Percentiles rank a stretch among this genome's conserved stretches.
These are phyloP conservation scores for Orthosia incerta DNA, from an alignment of 2,888 invertebrate species.

Conservation along the genomic window DNA sequence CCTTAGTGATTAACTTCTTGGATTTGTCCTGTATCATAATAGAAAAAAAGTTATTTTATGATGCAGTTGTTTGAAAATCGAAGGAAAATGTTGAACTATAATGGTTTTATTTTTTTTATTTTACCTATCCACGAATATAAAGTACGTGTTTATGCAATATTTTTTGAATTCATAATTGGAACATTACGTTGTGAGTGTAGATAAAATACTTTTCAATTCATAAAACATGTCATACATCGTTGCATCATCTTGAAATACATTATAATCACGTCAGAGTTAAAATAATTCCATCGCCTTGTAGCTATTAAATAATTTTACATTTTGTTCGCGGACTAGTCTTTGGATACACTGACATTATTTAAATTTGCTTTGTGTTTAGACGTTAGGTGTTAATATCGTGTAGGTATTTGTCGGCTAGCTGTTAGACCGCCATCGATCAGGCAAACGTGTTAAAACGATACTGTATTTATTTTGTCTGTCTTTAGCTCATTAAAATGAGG, in stretches of 20 bases:
- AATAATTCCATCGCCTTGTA: constrained; percentile 43
- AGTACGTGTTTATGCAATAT: too few relatives aligned
- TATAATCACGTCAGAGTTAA: constrained; percentile 26
- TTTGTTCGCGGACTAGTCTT: constrained; percentile 38
- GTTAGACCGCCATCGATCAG: constrained; percentile 47
- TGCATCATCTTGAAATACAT: constrained; percentile 28
- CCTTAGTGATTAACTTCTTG: too few relatives aligned
- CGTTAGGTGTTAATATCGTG: constrained; percentile 58
- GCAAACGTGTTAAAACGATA: constrained; percentile 37
- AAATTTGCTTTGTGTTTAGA: constrained; percentile 60
- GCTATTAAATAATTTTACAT: constrained; percentile 62
- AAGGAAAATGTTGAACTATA: too few relatives aligned
- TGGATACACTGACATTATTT: constrained; percentile 53
- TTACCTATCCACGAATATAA: too few relatives aligned
- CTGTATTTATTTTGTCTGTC: constrained; percentile 29
- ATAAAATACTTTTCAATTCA: background rate
- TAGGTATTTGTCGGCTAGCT: constrained; percentile 54
- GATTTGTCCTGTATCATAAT: too few relatives aligned
- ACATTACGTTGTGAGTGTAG: too few relatives aligned
- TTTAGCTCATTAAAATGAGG: constrained; percentile 30
- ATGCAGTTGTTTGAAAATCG: too few relatives aligned
- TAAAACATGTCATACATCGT: constrained; percentile 25
- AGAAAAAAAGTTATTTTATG: too few relatives aligned
- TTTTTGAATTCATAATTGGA: too few relatives aligned
- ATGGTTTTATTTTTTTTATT: too few relatives aligned